Percentiles rank a stretch among this genome's conserved stretches.
phyloP scores from a whole-genome alignment of 2,797 vertebrate species.

The Petrocephalus sullivani region DNA sequence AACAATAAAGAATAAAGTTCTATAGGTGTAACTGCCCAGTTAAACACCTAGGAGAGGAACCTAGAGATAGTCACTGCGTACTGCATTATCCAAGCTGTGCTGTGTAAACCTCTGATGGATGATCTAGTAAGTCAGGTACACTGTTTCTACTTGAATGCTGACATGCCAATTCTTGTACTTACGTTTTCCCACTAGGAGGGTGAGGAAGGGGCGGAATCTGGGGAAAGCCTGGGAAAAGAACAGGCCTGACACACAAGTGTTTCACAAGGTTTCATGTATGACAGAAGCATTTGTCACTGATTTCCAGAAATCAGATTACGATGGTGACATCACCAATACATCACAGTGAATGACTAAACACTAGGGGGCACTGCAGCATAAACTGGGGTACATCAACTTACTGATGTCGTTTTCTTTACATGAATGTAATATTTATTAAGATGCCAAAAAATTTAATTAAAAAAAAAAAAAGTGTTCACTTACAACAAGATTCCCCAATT shows the following conservation, averaged over 20 bases:
- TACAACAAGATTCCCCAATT: background rate
- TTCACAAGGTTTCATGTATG: background rate
- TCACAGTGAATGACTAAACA: background rate
- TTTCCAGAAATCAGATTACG: background rate
- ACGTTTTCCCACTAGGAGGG: background rate
- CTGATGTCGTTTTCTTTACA: background rate
- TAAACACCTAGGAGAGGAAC: background rate
- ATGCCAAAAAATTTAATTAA: background rate
- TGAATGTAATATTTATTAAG: background rate
- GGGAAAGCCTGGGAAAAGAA: background rate
- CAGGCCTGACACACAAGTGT: background rate
- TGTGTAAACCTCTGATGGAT: background rate
- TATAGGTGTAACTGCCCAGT: background rate
- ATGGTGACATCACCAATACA: background rate
- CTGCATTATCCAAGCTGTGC: background rate
- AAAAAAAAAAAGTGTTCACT: background rate
- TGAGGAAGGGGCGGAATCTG: background rate
- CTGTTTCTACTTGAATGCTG: background rate
- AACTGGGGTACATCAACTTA: background rate
- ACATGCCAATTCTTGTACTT: slow-evolving; percentile 18
- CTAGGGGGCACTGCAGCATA: background rate
- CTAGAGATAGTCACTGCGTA: background rate
- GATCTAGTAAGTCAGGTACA: background rate
- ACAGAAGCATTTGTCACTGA: background rate
- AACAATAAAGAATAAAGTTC: background rate